phyloP scores from a whole-genome alignment of 2,888 invertebrate species.

The Peribatodes rhomboidaria region DNA sequence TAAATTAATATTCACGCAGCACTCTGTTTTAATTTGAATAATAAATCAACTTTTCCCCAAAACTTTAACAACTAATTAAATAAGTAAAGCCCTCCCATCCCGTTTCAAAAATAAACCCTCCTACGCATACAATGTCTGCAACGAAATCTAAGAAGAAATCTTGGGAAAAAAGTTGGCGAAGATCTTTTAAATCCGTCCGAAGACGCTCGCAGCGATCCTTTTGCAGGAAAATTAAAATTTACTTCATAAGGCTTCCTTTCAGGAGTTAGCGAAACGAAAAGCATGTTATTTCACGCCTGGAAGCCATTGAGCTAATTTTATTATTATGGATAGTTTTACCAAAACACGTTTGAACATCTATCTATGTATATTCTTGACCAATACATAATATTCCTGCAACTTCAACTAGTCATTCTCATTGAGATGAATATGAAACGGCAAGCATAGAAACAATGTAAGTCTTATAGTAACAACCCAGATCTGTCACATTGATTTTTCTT shows the following conservation, averaged over 20 bases:
- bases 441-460: too few relatives aligned
- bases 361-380: too few relatives aligned
- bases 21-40: conserved; percentile 2
- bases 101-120: conserved; percentile 2
- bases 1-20: neutral
- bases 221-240: conserved; percentile 30
- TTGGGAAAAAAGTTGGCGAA: conserved; percentile 26
- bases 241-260: neutral
- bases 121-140: conserved; percentile 15
- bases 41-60: neutral
- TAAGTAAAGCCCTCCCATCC: neutral
- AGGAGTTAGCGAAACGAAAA: neutral
- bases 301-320: neutral
- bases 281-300: neutral
- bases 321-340: neutral
- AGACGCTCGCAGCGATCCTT: conserved; percentile 19
- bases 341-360: too few relatives aligned
- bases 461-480: too few relatives aligned
- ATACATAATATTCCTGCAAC: too few relatives aligned
- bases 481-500: too few relatives aligned
- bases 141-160: conserved; percentile 24
- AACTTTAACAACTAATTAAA: neutral
- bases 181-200: conserved; percentile 22
- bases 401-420: too few relatives aligned
- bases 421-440: too few relatives aligned